Percentiles rank a stretch among this genome's conserved stretches.
Evolutionary conservation across 2,888 invertebrate genomes (phyloP).

Genomic region (Sinhomidia bicolor): DNA sequence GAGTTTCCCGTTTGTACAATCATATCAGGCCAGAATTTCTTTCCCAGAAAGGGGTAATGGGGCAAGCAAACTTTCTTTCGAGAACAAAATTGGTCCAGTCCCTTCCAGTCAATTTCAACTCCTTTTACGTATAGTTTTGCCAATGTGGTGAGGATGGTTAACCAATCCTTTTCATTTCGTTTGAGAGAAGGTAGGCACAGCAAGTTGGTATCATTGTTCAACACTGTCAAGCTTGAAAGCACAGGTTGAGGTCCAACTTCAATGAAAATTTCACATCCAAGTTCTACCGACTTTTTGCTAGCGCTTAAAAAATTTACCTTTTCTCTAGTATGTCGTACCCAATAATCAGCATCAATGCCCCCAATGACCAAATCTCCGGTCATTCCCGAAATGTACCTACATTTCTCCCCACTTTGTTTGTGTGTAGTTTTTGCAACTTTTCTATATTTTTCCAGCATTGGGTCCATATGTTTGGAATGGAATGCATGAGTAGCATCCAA

Average conservation of each 20-base stretch:
- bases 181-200: conserved; percentile 67
- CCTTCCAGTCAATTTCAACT: conserved; percentile 60
- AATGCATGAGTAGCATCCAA: conserved; percentile 48
- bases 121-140: conserved; percentile 64
- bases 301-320: conserved; percentile 34
- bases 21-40: conserved; percentile 63
- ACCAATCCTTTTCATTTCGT: conserved; percentile 63
- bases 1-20: not conserved
- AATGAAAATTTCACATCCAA: conserved; percentile 30
- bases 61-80: conserved; percentile 62
- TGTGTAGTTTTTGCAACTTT: not conserved
- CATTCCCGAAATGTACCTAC: conserved; percentile 47
- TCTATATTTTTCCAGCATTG: conserved; percentile 33
- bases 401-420: not conserved
- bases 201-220: conserved; percentile 4
- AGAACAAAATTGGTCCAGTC: conserved; percentile 37
- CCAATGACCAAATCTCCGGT: not conserved
- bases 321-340: conserved; percentile 56
- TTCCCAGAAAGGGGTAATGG: conserved; percentile 68
- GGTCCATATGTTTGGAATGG: conserved; percentile 66
- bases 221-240: conserved; percentile 46
- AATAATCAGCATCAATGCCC: conserved; percentile 21
- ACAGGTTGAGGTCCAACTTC: conserved; percentile 69
- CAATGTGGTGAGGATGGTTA: conserved; percentile 46
- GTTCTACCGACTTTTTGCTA: conserved; percentile 2